Base-by-base conservation (phyloP, 2,113 vertebrate genomes). In the Lamprologus callipterus region DNA sequence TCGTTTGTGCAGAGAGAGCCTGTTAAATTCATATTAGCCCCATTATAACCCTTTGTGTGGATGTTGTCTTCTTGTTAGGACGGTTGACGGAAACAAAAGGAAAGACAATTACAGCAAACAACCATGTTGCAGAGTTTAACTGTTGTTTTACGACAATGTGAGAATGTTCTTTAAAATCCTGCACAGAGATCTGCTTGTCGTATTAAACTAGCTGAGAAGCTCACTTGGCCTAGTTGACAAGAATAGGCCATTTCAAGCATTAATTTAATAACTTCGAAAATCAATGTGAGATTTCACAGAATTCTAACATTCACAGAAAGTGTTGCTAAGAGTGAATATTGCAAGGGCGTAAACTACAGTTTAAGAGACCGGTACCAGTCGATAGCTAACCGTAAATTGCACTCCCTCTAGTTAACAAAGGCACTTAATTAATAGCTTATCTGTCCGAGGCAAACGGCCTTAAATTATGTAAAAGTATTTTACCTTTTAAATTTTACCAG, bases 401-500 rank as follows among this genome's bases (percentile, higher is more conserved):
- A 37, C 86, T 40, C 63, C 58, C 28, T 84, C 8, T 4, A 12
- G 19, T 21, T 28, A 3, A 23, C 17, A 21, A 11, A 26, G 9
- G 16, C 8, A 40, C 5, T 17, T 42, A 37, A 75, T 42, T 6
- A 35, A 58, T 37, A 78, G 55, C 65, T 75, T 12, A 35, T 11
- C 2, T 33, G 4, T 19, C 3, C 3, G 1, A 79, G 2, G 2
- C 6, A 6, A 5, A 7, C 19, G 4, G 2, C 9, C 5, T 26
- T 19, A 63, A 88, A 37, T 47, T 1, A 8, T 31, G 9, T 82
- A 9, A 68, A 28, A 19, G 2, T 11, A 73, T 3, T 3, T 70
- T 93, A 94, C 93, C 91, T 87, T 73, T 5, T 1, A 23, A n/a
- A 6, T 3, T 7, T 57, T 13, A 16, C 10, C 33, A 40, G 12